Conservation (phyloP, 1,140 invertebrate genomes). For the Lanistes nyassanus region DNA sequence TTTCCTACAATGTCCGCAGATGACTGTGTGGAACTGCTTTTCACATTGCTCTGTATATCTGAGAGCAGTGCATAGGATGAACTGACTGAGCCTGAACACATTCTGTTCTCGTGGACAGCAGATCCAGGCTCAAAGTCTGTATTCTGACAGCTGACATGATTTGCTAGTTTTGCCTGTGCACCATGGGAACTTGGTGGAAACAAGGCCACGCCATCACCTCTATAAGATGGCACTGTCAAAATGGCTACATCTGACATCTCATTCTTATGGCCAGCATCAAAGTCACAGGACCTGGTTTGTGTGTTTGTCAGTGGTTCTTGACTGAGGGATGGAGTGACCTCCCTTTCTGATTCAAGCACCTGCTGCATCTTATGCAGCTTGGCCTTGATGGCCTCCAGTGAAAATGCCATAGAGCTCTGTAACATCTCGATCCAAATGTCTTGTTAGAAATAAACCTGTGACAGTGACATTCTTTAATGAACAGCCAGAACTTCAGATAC, state of each 20-base stretch:
- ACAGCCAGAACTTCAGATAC: too few species aligned
- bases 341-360: background rate
- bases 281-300: background rate
- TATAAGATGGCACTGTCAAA: background rate
- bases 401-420: background rate
- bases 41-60: background rate
- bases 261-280: background rate
- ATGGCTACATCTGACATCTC: background rate
- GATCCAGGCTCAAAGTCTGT: too few species aligned
- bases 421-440: background rate
- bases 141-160: too few species aligned
- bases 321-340: background rate
- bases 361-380: slow-evolving; percentile 22
- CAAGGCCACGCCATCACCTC: background rate
- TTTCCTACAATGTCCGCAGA: background rate
- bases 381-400: slow-evolving; percentile 20
- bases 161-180: background rate
- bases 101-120: too few species aligned
- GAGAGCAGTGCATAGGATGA: too few species aligned
- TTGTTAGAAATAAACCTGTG: background rate
- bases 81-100: too few species aligned
- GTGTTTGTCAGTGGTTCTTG: background rate
- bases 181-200: background rate
- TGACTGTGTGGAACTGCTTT: background rate
- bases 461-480: too few species aligned